Evolutionary conservation across 2,113 vertebrate species (phyloP).

Genomic region (Sylvilagus bachmani): DNA sequence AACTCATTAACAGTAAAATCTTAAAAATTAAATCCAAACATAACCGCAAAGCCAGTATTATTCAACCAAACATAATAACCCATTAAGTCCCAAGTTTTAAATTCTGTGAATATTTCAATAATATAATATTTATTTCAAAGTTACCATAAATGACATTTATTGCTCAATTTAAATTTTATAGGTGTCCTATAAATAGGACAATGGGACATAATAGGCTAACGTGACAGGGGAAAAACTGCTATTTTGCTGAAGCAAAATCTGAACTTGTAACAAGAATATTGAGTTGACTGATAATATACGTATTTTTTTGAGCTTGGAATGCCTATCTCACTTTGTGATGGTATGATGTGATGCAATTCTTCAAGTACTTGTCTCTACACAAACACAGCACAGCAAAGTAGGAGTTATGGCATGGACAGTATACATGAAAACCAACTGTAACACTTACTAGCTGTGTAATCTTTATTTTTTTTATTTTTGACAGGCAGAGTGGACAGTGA

Average conservation of each 20-base stretch:
- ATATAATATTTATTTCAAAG: no score
- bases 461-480: no score
- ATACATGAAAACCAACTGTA: constrained; percentile 33
- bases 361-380: not conserved
- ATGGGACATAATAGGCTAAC: not conserved
- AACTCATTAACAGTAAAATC: constrained; percentile 49
- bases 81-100: no score
- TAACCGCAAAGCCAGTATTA: constrained; percentile 38
- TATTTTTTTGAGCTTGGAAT: constrained; percentile 14
- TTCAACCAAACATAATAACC: constrained; percentile 4
- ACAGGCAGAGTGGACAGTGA: no score
- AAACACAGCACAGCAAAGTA: not conserved
- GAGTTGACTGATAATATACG: not conserved
- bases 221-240: constrained; percentile 1
- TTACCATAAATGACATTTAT: no score
- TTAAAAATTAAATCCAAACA: constrained; percentile 50
- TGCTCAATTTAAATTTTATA: no score
- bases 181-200: no score
- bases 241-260: constrained; percentile 47
- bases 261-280: not conserved
- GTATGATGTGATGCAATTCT: not conserved
- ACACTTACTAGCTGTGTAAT: not conserved
- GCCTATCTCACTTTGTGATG: not conserved
- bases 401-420: not conserved
- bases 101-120: no score